Evolutionary conservation across 2,888 invertebrate genomes (phyloP).

Genomic region (Syrista parreyssii): DNA sequence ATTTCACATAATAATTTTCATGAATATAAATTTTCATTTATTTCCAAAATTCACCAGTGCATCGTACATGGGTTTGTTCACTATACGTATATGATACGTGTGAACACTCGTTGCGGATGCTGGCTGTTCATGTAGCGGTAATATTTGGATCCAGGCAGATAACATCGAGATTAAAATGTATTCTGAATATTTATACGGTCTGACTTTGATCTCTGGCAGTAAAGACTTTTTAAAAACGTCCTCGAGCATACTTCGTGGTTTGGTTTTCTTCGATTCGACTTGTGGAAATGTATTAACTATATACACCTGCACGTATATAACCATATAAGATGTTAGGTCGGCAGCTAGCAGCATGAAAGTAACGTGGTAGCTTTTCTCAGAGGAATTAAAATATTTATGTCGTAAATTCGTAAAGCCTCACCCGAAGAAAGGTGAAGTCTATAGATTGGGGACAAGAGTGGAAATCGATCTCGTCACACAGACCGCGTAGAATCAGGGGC

Average conservation of each 20-base stretch:
- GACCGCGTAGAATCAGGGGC: background rate
- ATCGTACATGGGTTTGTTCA: background rate
- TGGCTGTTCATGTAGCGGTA: background rate
- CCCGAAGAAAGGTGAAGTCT: background rate
- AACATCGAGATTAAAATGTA: background rate
- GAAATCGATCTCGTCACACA: background rate
- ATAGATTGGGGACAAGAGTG: conserved; percentile 3
- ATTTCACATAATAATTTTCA: background rate
- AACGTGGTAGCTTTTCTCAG: background rate
- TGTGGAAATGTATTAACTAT: background rate
- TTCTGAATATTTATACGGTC: background rate
- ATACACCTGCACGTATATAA: background rate
- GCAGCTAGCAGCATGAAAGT: background rate
- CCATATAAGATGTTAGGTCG: background rate
- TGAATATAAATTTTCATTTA: background rate
- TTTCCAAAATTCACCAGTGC: background rate
- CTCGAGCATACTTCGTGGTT: background rate
- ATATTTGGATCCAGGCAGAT: background rate
- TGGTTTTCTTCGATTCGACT: background rate
- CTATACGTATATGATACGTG: background rate
- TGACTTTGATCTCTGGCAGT: background rate
- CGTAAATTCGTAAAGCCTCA: conserved; percentile 6
- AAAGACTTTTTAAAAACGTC: background rate
- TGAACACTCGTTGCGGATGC: background rate
- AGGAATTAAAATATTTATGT: conserved; percentile 7